Base-by-base conservation (phyloP, 2,113 vertebrate species). In the Pontoporia blainvillei region DNA sequence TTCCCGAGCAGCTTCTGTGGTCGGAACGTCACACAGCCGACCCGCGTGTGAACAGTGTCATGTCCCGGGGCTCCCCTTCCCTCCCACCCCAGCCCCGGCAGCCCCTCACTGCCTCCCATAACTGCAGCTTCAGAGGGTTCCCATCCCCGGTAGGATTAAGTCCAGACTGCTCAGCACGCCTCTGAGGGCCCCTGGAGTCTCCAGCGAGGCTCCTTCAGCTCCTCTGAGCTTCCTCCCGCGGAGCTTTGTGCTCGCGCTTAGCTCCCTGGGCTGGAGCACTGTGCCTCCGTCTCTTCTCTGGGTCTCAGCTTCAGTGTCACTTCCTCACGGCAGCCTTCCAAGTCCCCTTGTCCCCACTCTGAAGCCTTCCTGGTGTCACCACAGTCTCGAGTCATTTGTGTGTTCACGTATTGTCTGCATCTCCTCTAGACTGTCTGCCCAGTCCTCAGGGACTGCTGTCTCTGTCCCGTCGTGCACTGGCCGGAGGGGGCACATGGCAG, bases 401-500 rank as follows among this genome's bases (percentile, higher is more conserved):
- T n/a, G 13, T 12, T 84, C 29, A 2, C 12, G 11, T 49, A 34
- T 6, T 1, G 0, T 25, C 54, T 29, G 34, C 14, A 0, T 59
- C 34, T 57, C 36, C 57, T 2, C 9, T 15, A 17, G 69, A 27
- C 44, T 10, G 8, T 14, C 34, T 5, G 3, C 29, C 15, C 1
- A 3, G 11, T 54, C n/a, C 54, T 25, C 59, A 39, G 59, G 31
- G 3, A 20, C 76, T 0, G 5, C 13, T 29, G 76, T 27, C 21
- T 39, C 10, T 1, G 61, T 20, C 57, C 61, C 1, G 2, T 66
- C 2, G 6, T 12, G 49, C 46, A 5, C 67, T 10, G 39, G n/a
- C 23, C 64, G 1, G 18, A 34, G 0, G 3, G 29, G 36, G 23
- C 23, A 1, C 2, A 6, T 1, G 17, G 27, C 31, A 9, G 44